A percentile compares a stretch with the other conserved stretches of the same genome.
Conservation (phyloP, 2,888 invertebrate species). For the Clepsis dumicolana region DNA sequence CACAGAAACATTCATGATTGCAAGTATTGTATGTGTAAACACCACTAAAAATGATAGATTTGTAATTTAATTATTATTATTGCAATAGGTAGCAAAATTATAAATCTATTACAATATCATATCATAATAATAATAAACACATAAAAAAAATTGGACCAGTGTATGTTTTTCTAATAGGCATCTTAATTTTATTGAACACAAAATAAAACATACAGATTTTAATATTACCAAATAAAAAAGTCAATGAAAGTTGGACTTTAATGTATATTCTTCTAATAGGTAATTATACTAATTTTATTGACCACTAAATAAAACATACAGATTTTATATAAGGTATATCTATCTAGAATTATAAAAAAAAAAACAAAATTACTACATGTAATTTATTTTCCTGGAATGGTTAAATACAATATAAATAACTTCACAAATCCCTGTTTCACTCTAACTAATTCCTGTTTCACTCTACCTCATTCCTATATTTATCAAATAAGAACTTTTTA, state of each 20-base stretch:
- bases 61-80: too few species aligned
- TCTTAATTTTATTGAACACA: neutral
- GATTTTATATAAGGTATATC: neutral
- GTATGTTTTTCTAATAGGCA: too few species aligned
- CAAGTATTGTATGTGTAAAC: neutral
- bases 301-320: too few species aligned
- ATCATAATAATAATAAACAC: too few species aligned
- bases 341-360: too few species aligned
- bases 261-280: too few species aligned
- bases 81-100: neutral
- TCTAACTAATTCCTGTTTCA: neutral
- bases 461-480: neutral
- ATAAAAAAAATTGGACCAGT: too few species aligned
- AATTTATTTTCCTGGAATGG: neutral
- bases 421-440: neutral
- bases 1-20: constrained; percentile 13
- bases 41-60: neutral
- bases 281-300: too few species aligned
- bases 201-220: neutral
- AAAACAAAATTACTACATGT: neutral
- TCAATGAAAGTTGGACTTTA: too few species aligned
- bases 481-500: constrained; percentile 22
- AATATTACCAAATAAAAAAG: too few species aligned
- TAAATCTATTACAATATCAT: neutral
- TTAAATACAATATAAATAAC: neutral